Evolutionary conservation across 2,113 vertebrate species (phyloP).

Genomic region (Pterophyllum scalare): DNA sequence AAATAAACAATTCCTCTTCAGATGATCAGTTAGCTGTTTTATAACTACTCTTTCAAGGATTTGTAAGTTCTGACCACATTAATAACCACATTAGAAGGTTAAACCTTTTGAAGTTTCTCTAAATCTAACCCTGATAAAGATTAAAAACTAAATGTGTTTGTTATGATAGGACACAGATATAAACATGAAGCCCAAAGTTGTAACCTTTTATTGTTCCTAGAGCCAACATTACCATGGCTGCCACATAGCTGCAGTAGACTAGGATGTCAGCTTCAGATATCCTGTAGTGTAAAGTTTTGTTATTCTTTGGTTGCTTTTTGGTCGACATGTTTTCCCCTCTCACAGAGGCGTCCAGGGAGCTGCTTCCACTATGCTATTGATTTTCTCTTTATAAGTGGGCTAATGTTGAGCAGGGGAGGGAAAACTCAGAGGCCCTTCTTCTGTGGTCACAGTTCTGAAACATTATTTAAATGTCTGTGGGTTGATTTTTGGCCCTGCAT

Average conservation of each 20-base stretch:
- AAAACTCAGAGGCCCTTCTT: conserved; percentile 16
- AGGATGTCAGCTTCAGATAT: background rate
- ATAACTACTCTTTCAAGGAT: background rate
- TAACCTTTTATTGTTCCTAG: background rate
- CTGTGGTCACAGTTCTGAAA: background rate
- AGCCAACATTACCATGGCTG: conserved; percentile 3
- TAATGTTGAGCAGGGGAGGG: background rate
- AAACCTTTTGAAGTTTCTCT: background rate
- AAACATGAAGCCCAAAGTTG: background rate
- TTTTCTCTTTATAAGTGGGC: conserved; percentile 33
- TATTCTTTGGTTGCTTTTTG: conserved; percentile 23
- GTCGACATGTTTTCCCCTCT: background rate
- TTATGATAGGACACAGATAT: background rate
- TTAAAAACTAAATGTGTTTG: background rate
- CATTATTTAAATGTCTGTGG: background rate
- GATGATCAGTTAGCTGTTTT: background rate
- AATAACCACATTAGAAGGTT: background rate
- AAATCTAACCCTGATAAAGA: background rate
- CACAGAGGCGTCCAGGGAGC: conserved; percentile 2
- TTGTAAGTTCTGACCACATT: background rate
- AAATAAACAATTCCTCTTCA: background rate
- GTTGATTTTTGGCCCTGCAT: too few relatives aligned
- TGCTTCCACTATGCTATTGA: conserved; percentile 9
- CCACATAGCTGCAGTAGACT: background rate
- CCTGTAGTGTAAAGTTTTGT: background rate